Evolutionary conservation across 2,888 invertebrate genomes (phyloP).

Genomic region (Enchytraeus crypticus): DNA sequence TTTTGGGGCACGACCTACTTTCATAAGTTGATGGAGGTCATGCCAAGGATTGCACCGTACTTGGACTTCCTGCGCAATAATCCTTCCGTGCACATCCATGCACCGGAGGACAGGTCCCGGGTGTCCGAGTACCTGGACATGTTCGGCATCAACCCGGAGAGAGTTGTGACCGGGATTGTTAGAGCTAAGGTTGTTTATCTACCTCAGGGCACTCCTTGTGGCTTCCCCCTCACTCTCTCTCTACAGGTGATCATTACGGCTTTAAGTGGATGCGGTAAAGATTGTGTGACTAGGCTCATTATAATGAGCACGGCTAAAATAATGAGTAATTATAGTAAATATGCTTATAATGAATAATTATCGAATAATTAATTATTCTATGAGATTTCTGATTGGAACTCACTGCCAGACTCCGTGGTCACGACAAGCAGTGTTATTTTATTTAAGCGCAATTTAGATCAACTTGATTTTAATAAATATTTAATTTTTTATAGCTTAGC

Average conservation of each 20-base stretch:
- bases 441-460: no score
- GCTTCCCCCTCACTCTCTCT: slow-evolving; percentile 19
- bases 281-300: background rate
- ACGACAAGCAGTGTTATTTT: no score
- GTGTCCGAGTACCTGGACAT: slow-evolving; percentile 14
- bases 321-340: no score
- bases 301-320: background rate
- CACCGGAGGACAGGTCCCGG: slow-evolving; percentile 14
- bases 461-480: no score
- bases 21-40: slow-evolving; percentile 23
- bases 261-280: no score
- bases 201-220: slow-evolving; percentile 26
- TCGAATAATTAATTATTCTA: no score
- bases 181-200: slow-evolving; percentile 24
- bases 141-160: slow-evolving; percentile 17
- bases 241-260: no score
- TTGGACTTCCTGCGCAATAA: slow-evolving; percentile 20
- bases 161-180: slow-evolving; percentile 19
- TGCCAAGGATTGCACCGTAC: slow-evolving; percentile 26
- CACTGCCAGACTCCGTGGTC: no score
- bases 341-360: no score
- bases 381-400: no score
- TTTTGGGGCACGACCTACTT: slow-evolving; percentile 25
- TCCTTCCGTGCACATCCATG: slow-evolving; percentile 20
- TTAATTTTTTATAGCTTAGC: no score